Evolutionary conservation across 2,113 vertebrate species (phyloP), one percentile per base, ranked within the genome.

Genomic region (Microtus montanus): DNA sequence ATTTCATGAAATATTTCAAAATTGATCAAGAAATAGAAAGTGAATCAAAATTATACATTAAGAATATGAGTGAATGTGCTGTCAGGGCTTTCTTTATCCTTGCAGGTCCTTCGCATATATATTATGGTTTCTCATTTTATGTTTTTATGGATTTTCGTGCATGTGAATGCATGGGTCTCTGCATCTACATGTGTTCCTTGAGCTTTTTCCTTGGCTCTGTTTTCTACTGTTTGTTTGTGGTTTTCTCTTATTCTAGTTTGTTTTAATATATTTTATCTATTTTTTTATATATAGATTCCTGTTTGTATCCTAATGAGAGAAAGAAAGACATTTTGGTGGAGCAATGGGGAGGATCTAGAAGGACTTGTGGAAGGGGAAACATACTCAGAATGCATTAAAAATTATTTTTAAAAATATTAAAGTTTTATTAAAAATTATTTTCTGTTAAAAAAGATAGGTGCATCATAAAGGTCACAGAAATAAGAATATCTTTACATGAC

Each of bases 391-490:
- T 71, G 9, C n/a, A 35, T n/a, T 66, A 5, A 66, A 66, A 66
- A 5, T 66, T 30, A 66, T 30, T 30, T 66, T 66, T n/a, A 7
- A 71, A 71, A 71, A 17, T n/a, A 71, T 38, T 38, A 71, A 71
- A 71, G n/a, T 38, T 71, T 71, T 71, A 71, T 71, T n/a, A 71
- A 38, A 71, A 71, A 22, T 38, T 38, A 71, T 38, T n/a, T 71
- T 38, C n/a, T 0, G 4, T 71, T 38, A 3, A 20, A 71, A 71
- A 71, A 9, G 0, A 2, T 38, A 19, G 70, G 19, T 5, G 1
- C 35, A 38, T 30, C 64, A 66, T 30, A 66, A 30, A 66, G 64
- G 28, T 5, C 28, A 38, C 3, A 3, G 19, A n/a, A 71, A 71
- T 20, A n/a, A 74, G 22, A 26, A 74, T 74, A 74, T 41, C 22